Base-by-base conservation (phyloP, 2,888 invertebrate genomes). In the Lycaena phlaeas region DNA sequence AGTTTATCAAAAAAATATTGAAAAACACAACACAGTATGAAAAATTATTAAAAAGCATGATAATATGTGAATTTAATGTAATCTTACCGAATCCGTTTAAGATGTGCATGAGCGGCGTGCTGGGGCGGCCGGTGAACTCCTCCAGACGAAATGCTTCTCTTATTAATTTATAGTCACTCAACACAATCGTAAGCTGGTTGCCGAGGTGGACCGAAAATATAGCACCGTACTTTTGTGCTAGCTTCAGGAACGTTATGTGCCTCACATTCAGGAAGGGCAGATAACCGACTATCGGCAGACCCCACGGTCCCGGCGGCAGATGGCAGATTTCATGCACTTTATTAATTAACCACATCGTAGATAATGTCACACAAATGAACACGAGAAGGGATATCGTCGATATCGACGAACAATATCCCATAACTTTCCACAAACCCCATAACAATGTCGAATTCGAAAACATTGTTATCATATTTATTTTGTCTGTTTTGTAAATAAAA, bases 221-320 rank as follows among this genome's bases (percentile, higher is more conserved):
- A 5, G 90, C 86, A 5, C 96, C 96, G 70, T 94, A 95, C 58
- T 87, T 89, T 49, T 89, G 87, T 28, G 93, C 89, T 57, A 96
- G 77, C 57, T 91, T 88, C 61, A 90, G 87, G 76, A 92, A 93
- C 42, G 91, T 89, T 40, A 93, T 87, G 74, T 96, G 95, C 36
- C 92, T 88, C 27, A 89, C 88, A 53, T 91, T 92, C 59, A 96
- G 86, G 71, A 92, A 94, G 2, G 92, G 92, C 50, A 96, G 77
- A 63, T 92, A 94, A 45, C 96, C 96, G 42, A 95, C 86, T 39
- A 95, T 82, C 12, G 96, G 96, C 3, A 93, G 79, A 2, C 95
- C 94, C 92, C 92, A 92, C 2, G 96, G 96, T 2, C 96, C 96
- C 1, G 96, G 96, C 0, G 96, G 96, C 52, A 95, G 76, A 50